These are phyloP conservation scores for Archegozetes longisetosus DNA, from an alignment of 1,140 invertebrate genomes.

Conservation along the genomic window DNA sequence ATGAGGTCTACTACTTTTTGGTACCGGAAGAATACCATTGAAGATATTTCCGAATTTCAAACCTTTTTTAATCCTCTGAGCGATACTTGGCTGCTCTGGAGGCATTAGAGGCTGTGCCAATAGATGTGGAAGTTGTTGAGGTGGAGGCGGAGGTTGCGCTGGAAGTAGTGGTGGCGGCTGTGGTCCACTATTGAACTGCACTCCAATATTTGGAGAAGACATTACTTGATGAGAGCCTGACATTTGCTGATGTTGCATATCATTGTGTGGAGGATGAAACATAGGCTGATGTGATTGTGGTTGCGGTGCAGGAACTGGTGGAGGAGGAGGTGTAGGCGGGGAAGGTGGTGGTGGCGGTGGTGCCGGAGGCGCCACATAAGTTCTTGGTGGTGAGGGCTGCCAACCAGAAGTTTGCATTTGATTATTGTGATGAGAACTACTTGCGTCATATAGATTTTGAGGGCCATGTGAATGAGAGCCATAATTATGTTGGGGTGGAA, in stretches of 20 bases:
- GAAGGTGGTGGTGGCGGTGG: background rate
- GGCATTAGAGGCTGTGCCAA: background rate
- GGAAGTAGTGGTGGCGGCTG: background rate
- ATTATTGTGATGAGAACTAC: background rate
- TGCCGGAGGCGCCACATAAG: background rate
- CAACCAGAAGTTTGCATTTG: background rate
- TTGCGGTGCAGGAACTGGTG: background rate
- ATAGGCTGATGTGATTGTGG: background rate
- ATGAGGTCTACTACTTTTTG: no score
- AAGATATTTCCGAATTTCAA: background rate
- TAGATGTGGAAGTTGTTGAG: background rate
- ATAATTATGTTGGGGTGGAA: background rate
- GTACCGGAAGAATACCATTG: background rate
- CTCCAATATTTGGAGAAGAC: background rate
- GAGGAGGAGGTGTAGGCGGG: background rate
- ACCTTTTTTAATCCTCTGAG: background rate
- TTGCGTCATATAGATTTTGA: background rate
- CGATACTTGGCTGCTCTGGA: background rate
- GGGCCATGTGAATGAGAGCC: no score
- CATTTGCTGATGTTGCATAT: background rate
- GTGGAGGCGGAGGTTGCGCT: background rate
- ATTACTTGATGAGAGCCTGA: background rate
- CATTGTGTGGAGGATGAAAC: background rate
- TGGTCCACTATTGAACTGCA: background rate
- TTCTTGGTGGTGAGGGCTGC: background rate